Conservation (phyloP, 2,888 invertebrate genomes). For the Cataglyphis altisquamis region DNA sequence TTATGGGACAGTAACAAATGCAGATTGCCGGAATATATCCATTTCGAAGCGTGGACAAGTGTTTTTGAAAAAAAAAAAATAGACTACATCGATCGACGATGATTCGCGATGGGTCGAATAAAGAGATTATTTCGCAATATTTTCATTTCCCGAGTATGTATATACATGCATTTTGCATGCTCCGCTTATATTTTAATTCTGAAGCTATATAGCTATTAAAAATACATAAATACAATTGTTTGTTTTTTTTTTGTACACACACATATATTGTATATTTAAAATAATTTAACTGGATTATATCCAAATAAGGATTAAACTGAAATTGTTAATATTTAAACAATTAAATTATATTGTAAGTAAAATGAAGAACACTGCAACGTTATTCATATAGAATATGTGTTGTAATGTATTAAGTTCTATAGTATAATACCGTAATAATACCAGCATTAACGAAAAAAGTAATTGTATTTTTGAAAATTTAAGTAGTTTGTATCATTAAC, state of each 20-base stretch:
- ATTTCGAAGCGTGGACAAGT: conserved; percentile 11
- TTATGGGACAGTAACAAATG: conserved; percentile 36
- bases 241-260: not conserved
- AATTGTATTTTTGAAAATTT: not conserved
- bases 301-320: not conserved
- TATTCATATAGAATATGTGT: not conserved
- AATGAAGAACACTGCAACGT: not conserved
- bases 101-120: conserved; percentile 3
- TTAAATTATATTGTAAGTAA: not conserved
- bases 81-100: conserved; percentile 8
- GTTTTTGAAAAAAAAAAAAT: not conserved
- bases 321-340: not conserved
- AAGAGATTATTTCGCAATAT: not conserved
- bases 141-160: not conserved
- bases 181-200: not conserved
- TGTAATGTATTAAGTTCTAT: not conserved
- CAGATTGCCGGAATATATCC: conserved; percentile 30
- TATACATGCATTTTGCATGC: conserved; percentile 5
- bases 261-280: not conserved
- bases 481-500: not conserved
- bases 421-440: not conserved
- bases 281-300: not conserved
- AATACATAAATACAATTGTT: not conserved
- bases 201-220: not conserved
- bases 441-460: not conserved